Evolutionary conservation across 92 coral and sea anemone species (phyloP), one percentile per base, ranked within the genome.

Genomic region (Paragorgia papillata): DNA sequence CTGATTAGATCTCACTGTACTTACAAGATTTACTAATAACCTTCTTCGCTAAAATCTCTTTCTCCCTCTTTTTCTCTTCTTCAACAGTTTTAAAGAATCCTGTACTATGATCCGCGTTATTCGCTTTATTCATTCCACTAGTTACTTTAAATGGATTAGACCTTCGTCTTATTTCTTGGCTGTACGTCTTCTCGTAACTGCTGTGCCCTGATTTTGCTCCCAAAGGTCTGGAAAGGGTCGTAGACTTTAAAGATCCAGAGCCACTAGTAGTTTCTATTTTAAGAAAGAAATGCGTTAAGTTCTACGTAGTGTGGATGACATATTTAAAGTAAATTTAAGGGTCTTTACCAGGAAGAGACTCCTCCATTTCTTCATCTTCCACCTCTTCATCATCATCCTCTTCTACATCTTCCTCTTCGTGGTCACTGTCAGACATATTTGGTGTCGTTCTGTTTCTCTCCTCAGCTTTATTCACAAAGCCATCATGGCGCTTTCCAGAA

Each of bases 1-100:
- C 53, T 7, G n/a, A 46, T 6, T 19, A 31, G 29, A 34, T 28
- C 39, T 62, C 46, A 59, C 25, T 24, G 35, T 25, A 89, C 96
- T 83, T 69, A 90, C 91, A 85, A 30, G 70, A 83, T 83, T 83
- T 90, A 69, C 81, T 73, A 28, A 65, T 74, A 22, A 68, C 80
- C 43, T 76, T 55, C 27, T 66, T 41, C 32, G 91, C 89, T 65
- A 44, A 29, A 0, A 71, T 91, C 76, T 88, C 82, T 49, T 85
- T 83, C 37, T 93, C 96, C 67, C 87, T 91, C 76, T 88, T 82
- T 49, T 85, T 83, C 37, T 93, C 96, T 70, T 89, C 89, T 57
- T 93, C 97, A 17, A 93, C 97, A 44, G 88, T 93, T 53, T 93
- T 90, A 68, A 93, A 88, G 80, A 93, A 93, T 51, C 97, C 75